Conservation (phyloP, 2,888 invertebrate species). For the Coelopa pilipes region DNA sequence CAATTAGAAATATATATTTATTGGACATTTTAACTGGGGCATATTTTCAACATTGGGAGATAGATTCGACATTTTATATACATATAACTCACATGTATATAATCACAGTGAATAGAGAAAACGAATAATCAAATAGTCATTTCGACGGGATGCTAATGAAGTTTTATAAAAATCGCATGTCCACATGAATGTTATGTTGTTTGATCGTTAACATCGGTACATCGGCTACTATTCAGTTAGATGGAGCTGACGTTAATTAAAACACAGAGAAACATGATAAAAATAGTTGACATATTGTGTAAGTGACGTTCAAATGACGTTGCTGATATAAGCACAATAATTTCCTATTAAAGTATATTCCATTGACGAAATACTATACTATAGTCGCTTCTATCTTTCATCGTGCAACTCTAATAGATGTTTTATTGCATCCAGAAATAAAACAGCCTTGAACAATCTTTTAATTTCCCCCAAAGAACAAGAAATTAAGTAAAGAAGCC, state of each 20-base stretch:
- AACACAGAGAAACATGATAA: neutral
- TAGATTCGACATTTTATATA: too few species aligned
- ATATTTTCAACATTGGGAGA: too few species aligned
- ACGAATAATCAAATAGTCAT: too few species aligned
- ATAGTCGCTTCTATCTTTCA: too few species aligned
- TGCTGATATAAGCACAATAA: conserved; percentile 36
- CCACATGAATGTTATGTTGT: neutral
- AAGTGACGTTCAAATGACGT: neutral
- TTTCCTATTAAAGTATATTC: conserved; percentile 46
- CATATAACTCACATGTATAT: too few species aligned
- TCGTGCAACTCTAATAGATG: too few species aligned
- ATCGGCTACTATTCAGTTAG: neutral
- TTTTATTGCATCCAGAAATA: conserved; percentile 25
- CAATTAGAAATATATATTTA: too few species aligned
- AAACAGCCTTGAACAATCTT: neutral
- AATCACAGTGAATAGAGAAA: too few species aligned
- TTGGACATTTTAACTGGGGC: too few species aligned
- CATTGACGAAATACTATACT: too few species aligned
- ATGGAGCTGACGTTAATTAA: neutral
- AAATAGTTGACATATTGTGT: neutral
- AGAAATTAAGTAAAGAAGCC: neutral
- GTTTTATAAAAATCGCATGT: neutral
- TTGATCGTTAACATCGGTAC: too few species aligned
- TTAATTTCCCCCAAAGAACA: neutral
- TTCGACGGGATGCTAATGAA: too few species aligned